Percentiles rank a stretch among this genome's conserved stretches.
Evolutionary conservation across 2,113 vertebrate genomes (phyloP).

Genomic region (Erinaceus europaeus): DNA sequence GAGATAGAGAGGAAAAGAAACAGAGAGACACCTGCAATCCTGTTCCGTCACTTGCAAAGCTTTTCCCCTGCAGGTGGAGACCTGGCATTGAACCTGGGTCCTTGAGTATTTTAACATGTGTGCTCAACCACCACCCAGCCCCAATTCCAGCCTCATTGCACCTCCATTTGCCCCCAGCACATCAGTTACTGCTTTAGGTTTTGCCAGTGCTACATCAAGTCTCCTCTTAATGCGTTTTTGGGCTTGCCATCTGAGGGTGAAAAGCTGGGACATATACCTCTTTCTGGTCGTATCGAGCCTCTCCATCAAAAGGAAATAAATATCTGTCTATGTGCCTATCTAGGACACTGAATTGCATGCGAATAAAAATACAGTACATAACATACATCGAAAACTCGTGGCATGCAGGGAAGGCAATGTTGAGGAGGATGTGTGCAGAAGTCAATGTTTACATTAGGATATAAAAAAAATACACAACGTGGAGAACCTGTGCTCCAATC

Average conservation of each 20-base stretch:
- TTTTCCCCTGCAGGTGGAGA: no score
- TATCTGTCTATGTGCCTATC: no score
- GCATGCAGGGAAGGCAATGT: background rate
- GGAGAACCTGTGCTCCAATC: background rate
- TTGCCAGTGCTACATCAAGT: background rate
- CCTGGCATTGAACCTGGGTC: no score
- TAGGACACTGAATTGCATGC: background rate
- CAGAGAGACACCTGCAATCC: no score
- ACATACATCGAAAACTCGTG: background rate
- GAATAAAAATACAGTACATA: background rate
- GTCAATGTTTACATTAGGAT: background rate
- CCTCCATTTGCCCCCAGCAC: background rate
- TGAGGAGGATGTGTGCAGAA: background rate
- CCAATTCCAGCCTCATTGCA: background rate
- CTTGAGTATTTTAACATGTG: no score
- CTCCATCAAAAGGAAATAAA: no score
- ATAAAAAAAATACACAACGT: background rate
- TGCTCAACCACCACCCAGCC: no score
- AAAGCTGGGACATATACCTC: rapidly evolving
- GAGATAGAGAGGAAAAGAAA: no score
- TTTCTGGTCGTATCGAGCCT: background rate
- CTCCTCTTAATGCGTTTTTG: background rate
- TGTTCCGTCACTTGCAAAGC: no score
- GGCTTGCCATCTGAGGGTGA: background rate
- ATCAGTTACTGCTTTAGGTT: background rate